Evolutionary conservation across 2,797 vertebrate species (phyloP), one percentile per base, ranked within the genome.

Genomic region (Echiichthys vipera): DNA sequence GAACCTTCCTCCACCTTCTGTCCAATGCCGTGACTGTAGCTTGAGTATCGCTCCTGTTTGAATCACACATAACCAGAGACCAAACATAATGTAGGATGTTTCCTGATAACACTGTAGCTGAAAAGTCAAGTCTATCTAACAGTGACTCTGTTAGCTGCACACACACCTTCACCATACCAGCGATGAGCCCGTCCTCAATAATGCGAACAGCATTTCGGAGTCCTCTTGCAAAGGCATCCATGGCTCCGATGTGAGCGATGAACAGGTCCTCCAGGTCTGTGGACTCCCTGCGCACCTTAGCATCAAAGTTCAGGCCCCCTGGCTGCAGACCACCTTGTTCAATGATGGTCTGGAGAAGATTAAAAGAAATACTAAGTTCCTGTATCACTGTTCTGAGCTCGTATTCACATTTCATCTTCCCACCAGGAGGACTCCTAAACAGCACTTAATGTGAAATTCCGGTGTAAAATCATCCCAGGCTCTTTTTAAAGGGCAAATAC

Each of bases 151-250:
- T 24, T 4, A 22, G 0, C 59, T 18, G n/a, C 59, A 62, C 18
- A 65, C 74, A 3, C 62, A 92, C 92, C 91, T 87, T 89, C 32
- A 93, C 73, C 92, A 94, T 86, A 29, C 73, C 72, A 20, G 79
- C 7, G 1, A 93, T 51, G 20, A 91, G 58, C 27, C 92, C 91
- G 1, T 92, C 91, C 54, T 93, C 89, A 5, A 89, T 66, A 20
- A 94, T 87, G 46, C 71, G 40, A 14, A 89, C 85, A 0, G 92
- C 87, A 7, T 93, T 93, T 47, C 89, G 80, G 37, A 94, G 89
- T n/a, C 92, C 93, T 65, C 90, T 83, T n/a, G 91, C 90, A 1
- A 94, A 94, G 34, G 91, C 64, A 14, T 94, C 92, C 92, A 93
- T 93, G 70, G 91, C 91, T 37, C 87, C 86, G 7, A 93, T 88